A percentile compares a stretch with the other conserved stretches of the same genome.
phyloP scores from a whole-genome alignment of 2,113 vertebrate species.

The Abramis brama region DNA sequence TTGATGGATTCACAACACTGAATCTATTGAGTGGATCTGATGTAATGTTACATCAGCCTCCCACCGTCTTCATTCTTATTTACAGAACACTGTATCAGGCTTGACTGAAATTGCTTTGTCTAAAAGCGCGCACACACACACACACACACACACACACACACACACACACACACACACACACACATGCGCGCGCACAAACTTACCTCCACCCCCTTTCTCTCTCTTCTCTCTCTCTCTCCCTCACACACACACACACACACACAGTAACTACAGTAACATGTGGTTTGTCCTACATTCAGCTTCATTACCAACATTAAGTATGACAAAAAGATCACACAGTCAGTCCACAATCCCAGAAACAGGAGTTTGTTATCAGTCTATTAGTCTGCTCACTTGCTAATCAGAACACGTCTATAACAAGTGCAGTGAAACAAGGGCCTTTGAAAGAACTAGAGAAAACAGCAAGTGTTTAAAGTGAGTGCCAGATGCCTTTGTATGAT shows the following conservation, averaged over 20 bases:
- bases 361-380: conserved; percentile 17
- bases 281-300: conserved; percentile 20
- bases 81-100: conserved; percentile 40
- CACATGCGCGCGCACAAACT: not conserved
- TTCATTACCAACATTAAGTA: not conserved
- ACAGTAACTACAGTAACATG: not conserved
- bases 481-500: not conserved
- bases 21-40: conserved; percentile 20
- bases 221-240: not conserved
- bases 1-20: not conserved
- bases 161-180: not conserved
- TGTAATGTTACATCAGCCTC: conserved; percentile 46
- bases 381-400: conserved; percentile 20
- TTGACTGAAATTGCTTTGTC: conserved; percentile 1
- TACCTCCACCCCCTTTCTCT: too few species aligned
- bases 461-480: not conserved
- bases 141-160: not conserved
- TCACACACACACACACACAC: not conserved
- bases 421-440: conserved; percentile 52
- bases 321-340: not conserved
- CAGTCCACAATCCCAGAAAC: not conserved
- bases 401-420: conserved; percentile 26
- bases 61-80: conserved; percentile 9
- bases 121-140: conserved; percentile 12
- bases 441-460: conserved; percentile 69